phyloP scores from a whole-genome alignment of 2,888 invertebrate species.

The Oasisia sp. region DNA sequence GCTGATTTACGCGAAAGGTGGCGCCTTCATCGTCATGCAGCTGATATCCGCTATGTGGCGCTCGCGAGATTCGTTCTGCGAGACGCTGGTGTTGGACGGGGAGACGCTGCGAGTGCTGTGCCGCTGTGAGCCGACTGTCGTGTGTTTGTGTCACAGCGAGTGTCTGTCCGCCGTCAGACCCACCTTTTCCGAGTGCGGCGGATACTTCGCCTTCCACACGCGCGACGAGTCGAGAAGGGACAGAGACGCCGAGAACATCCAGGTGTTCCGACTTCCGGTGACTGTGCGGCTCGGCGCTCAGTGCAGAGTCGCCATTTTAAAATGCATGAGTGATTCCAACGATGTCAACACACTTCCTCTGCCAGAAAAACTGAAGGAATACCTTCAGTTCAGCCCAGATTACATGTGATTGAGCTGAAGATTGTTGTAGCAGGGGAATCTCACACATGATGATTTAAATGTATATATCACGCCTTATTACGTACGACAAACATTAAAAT shows the following conservation, averaged over 20 bases:
- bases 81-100: not conserved
- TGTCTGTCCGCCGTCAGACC: not conserved
- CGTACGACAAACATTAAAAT: too few species aligned
- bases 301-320: not conserved
- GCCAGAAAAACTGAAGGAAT: not conserved
- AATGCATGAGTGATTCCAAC: not conserved
- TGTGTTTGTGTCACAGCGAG: not conserved
- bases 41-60: not conserved
- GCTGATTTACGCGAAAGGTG: not conserved
- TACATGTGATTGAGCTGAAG: not conserved
- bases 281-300: not conserved
- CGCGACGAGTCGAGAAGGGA: not conserved
- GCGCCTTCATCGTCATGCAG: not conserved
- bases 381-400: not conserved
- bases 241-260: not conserved
- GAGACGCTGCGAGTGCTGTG: not conserved
- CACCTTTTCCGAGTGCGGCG: not conserved
- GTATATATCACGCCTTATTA: too few species aligned
- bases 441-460: too few species aligned
- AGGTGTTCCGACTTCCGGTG: not conserved
- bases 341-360: not conserved
- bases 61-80: not conserved
- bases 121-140: not conserved
- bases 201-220: not conserved
- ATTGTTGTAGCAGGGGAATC: not conserved